Evolutionary conservation across 1,140 invertebrate genomes (phyloP), one percentile per base, ranked within the genome.

Genomic region (Zaprionus africanus): DNA sequence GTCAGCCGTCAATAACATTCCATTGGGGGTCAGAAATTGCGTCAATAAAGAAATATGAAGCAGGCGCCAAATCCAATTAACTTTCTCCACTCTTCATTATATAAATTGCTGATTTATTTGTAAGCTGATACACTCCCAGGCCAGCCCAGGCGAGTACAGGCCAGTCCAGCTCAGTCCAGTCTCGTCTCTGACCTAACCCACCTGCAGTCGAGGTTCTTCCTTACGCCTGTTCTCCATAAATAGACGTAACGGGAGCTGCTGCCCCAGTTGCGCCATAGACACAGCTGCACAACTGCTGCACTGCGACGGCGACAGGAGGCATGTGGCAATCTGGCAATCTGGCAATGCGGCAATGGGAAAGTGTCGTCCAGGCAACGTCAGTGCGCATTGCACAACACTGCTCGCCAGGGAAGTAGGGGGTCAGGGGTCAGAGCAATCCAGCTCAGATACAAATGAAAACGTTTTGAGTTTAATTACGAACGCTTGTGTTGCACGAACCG

Each of bases 51-150:
- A 77, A 79, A 73, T 58, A 71, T 76, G 76, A 88, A 61, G 64
- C 68, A 71, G 78, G 78, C 71, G 71, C 28, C 53, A 84, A 76
- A 79, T 68, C 78, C 78, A 88, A 88, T 88, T 84, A 84, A 66
- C 59, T 73, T n/a, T n/a, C 41, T 58, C 34, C 61, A 51, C 46
- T 71, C 43, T 43, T 60, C 43, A 56, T 59, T 56, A 68, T 66
- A 58, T 58, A 41, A 56, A 56, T 65, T 60, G 56, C 71, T 78
- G 71, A 75, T 67, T 75, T 78, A 76, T 76, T 41, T 61, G 84
- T 62, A 81, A 88, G 54, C 41, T 54, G 61, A 78, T 83, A 88
- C 66, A 43, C 4, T 34, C 31, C 1, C 5, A 26, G n/a, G 41
- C 15, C 28, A 19, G 43, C 9, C 51, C 53, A 17, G 36, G 0